Evolutionary conservation across 1,140 invertebrate species (phyloP), one percentile per base, ranked within the genome.

Genomic region (Plodia interpunctella): DNA sequence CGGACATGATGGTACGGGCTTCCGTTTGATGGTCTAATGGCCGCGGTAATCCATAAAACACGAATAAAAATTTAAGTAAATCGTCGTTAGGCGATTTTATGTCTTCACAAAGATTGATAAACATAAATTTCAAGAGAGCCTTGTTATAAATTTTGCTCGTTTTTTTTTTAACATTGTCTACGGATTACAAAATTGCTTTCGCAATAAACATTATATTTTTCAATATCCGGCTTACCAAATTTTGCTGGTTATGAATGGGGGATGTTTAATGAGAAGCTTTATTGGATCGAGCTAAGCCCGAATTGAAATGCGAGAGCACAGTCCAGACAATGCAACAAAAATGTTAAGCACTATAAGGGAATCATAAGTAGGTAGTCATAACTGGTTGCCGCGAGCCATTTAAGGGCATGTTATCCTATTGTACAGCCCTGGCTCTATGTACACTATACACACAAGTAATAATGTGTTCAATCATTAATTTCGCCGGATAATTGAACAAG

Each of bases 391-490:
- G 60, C 59, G 66, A 72, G 62, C 86, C 86, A 76, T 88, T 83
- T 87, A 88, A 78, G 83, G 86, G 63, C 55, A 73, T 80, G 80
- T 83, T 76, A 85, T 88, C 86, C 86, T 88, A 88, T 88, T 88
- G 83, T 88, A 64, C 65, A 70, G 72, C 63, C 70, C 69, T 59
- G 70, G 61, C 60, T 64, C 59, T 59, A 55, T 57, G 56, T 64
- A 32, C 52, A 72, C 69, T 59, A 55, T 68, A 67, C 63, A 74
- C 67, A 70, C 70, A 72, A 65, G 58, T 68, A 75, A 77, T 83
- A 87, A 79, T 83, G 80, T 83, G 78, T 79, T 83, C 80, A 87
- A 88, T 88, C 83, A 82, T 88, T 88, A 88, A 88, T 87, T 87
- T 87, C 60, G 76, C 68, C 73, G 70, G 80, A n/a, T 88, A 88